phyloP scores from a whole-genome alignment of 1,140 invertebrate species.

The Aphis craccivora region DNA sequence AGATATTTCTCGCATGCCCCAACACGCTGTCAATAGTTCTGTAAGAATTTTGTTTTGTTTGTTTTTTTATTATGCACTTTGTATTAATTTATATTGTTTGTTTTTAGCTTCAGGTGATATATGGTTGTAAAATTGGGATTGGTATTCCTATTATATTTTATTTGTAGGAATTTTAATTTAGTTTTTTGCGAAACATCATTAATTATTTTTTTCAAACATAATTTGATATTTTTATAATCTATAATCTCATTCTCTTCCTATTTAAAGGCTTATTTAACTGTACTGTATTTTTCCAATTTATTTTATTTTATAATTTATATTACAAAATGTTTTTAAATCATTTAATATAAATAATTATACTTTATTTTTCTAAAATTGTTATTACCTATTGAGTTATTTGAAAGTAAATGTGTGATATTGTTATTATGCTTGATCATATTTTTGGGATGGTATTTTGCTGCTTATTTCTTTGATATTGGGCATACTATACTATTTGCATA shows the following conservation, averaged over 20 bases:
- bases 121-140: not conserved
- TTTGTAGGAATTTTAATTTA: not conserved
- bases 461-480: not conserved
- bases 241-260: not conserved
- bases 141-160: not conserved
- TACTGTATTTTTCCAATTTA: not conserved
- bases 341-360: not conserved
- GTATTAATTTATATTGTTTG: constrained; percentile 62
- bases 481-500: not conserved
- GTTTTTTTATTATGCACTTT: constrained; percentile 63
- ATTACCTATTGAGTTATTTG: not conserved
- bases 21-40: constrained; percentile 68
- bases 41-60: constrained; percentile 68
- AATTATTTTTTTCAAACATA: not conserved
- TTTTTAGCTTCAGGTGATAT: constrained; percentile 50
- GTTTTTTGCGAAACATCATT: not conserved
- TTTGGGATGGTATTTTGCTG: not conserved
- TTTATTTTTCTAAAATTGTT: not conserved
- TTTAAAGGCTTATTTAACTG: not conserved
- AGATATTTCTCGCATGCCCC: constrained; percentile 61
- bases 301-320: not conserved
- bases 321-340: not conserved
- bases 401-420: not conserved
- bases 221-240: not conserved
- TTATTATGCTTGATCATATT: not conserved